These are phyloP conservation scores for Cerceris rybyensis DNA, from an alignment of 2,888 invertebrate species.

Conservation along the genomic window DNA sequence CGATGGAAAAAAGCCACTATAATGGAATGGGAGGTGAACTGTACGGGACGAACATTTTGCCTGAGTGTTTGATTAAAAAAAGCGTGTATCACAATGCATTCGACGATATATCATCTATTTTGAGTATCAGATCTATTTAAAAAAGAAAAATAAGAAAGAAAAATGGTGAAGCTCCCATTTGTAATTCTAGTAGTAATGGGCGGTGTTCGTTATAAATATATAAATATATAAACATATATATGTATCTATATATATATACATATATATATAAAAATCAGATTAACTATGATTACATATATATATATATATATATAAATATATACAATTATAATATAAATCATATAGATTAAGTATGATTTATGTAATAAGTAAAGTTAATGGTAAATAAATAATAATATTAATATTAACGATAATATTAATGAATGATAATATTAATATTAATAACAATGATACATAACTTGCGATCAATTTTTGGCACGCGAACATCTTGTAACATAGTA, in stretches of 20 bases:
- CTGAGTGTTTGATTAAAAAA: slow-evolving; percentile 71
- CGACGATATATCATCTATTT: slow-evolving; percentile 79
- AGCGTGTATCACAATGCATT: slow-evolving; percentile 75
- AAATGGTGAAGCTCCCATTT: slow-evolving; percentile 75
- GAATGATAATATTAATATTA: slow-evolving; percentile 70
- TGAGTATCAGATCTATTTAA: slow-evolving; percentile 74
- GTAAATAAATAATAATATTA: slow-evolving; percentile 73
- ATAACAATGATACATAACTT: slow-evolving; percentile 66
- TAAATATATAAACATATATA: slow-evolving; percentile 77
- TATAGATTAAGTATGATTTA: slow-evolving; percentile 79
- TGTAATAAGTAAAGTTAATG: slow-evolving; percentile 78
- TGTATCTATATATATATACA: slow-evolving; percentile 65
- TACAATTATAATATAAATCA: slow-evolving; percentile 78
- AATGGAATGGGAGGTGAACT: slow-evolving; percentile 75
- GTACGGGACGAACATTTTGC: slow-evolving; percentile 75
- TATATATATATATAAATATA: slow-evolving; percentile 77
- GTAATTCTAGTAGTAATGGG: slow-evolving; percentile 81
- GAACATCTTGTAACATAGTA: slow-evolving; percentile 81
- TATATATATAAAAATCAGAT: slow-evolving; percentile 58
- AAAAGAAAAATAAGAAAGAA: slow-evolving; percentile 58
- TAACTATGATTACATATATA: slow-evolving; percentile 72
- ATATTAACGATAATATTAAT: slow-evolving; percentile 69
- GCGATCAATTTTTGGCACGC: slow-evolving; percentile 78
- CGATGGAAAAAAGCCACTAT: slow-evolving; percentile 71
- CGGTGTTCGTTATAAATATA: slow-evolving; percentile 82